Conservation (phyloP, 2,113 vertebrate species). For the Girardinichthys multiradiatus region DNA sequence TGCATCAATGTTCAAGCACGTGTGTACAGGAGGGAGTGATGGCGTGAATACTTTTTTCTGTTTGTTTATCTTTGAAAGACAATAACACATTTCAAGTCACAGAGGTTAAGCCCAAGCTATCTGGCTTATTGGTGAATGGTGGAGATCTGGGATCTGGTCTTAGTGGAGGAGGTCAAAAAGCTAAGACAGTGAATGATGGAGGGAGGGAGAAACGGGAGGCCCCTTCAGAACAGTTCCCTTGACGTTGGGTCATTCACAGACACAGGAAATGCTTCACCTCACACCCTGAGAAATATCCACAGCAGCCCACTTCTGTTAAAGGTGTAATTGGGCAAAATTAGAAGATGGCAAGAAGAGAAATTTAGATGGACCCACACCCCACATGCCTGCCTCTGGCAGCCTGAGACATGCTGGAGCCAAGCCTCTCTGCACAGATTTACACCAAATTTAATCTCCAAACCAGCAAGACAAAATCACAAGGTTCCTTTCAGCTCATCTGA, state of each 20-base stretch:
- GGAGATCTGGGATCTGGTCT: constrained; percentile 59
- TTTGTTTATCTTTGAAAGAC: constrained; percentile 66
- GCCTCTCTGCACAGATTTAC: constrained; percentile 57
- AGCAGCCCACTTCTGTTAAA: constrained; percentile 80
- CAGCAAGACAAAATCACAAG: constrained; percentile 49
- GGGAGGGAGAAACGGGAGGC: constrained; percentile 53
- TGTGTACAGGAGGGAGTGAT: constrained; percentile 10
- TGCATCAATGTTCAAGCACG: not conserved
- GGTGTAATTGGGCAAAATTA: constrained; percentile 83
- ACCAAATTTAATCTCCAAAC: constrained; percentile 64
- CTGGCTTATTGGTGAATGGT: constrained; percentile 60
- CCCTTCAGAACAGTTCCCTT: constrained; percentile 70
- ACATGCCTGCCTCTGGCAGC: constrained; percentile 53
- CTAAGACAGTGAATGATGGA: constrained; percentile 62
- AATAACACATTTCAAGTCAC: constrained; percentile 42
- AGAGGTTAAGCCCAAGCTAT: constrained; percentile 69
- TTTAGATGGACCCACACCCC: constrained; percentile 53
- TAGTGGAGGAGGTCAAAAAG: constrained; percentile 58
- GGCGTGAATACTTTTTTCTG: constrained; percentile 44
- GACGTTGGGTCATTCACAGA: constrained; percentile 75
- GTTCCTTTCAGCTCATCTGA: constrained; percentile 57
- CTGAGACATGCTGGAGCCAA: constrained; percentile 62
- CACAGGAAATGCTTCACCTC: constrained; percentile 83
- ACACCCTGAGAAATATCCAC: constrained; percentile 78
- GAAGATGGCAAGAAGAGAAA: constrained; percentile 73